Base-by-base conservation (phyloP, 2,888 invertebrate genomes). In the Campopleginae sp. region DNA sequence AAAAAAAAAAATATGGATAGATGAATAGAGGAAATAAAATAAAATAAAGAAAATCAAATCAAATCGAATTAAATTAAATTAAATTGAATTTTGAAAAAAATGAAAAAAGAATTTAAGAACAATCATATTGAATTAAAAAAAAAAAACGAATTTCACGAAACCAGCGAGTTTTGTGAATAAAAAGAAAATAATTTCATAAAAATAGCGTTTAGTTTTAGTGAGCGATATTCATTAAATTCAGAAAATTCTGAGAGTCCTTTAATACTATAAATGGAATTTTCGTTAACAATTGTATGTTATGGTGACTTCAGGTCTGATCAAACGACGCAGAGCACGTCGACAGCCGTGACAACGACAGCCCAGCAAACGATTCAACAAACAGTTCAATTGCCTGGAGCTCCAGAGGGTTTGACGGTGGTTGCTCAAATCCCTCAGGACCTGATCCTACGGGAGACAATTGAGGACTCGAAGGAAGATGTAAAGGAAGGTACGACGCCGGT, bases 401-500 rank as follows among this genome's bases (percentile, higher is more conserved):
- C 95, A 0, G 95, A 95, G 94, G 96, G 96, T 33, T 94, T 97
- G 88, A 96, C 96, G 74, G 95, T 97, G 38, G 94, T 97, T 31
- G 95, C 96, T 0, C 95, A 96, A 12, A 92, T 97, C 79, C 96
- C 97, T 0, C 96, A 96, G 89, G 96, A 97, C 88, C 95, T 97
- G 92, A 96, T 96, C 89, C 91, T 96, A 31, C 94, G 94, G 10
- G 94, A 94, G 48, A 92, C 92, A 46, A 94, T 94, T 76, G 94
- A 94, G 42, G 94, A 94, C n/a, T 92, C 94, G 2, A 94, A 94
- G 72, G 94, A 94, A 44, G 94, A 94, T n/a, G 91, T 94, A 0
- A 94, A 94, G 58, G 93, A 93, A 23, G 91, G 93, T 14, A 94
- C 93, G 17, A 94, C 94, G 4, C 95, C 95, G 0, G 94, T 95